phyloP scores from a whole-genome alignment of 2,797 vertebrate species.

The Euthynnus affinis region DNA sequence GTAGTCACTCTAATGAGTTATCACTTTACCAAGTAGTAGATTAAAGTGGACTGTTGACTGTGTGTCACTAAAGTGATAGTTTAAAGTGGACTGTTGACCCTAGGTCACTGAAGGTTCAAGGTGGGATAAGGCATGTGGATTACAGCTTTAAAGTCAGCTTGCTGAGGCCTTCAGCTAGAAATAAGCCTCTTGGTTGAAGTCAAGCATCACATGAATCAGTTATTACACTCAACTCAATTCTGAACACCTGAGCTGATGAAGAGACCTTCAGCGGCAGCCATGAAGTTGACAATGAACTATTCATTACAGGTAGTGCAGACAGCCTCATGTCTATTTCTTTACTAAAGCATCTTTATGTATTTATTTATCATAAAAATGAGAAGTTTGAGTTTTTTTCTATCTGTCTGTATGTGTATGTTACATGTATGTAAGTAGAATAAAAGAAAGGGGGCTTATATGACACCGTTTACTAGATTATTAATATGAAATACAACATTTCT shows the following conservation, averaged over 20 bases:
- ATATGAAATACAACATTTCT: not conserved
- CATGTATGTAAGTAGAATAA: no score
- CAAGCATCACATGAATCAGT: constrained; percentile 37
- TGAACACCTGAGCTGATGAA: not conserved
- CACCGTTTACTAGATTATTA: not conserved
- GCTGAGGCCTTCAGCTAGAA: constrained; percentile 35
- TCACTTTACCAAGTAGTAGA: not conserved
- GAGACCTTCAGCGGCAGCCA: not conserved
- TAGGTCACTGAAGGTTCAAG: constrained; percentile 25
- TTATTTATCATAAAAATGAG: not conserved
- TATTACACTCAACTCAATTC: not conserved
- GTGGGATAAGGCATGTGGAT: constrained; percentile 57
- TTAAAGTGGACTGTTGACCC: not conserved
- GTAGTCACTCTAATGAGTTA: not conserved
- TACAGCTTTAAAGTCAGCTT: constrained; percentile 47
- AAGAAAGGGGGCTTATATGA: not conserved
- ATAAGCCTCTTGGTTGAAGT: constrained; percentile 46
- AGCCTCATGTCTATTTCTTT: not conserved
- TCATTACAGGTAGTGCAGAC: not conserved
- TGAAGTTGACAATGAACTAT: not conserved
- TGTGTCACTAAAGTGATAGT: constrained; percentile 5
- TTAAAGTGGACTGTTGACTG: not conserved
- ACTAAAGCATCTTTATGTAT: not conserved
- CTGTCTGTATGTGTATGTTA: no score
- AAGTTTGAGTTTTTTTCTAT: not conserved